Base-by-base conservation (phyloP, 2,797 vertebrate genomes). In the Hydrolagus colliei region DNA sequence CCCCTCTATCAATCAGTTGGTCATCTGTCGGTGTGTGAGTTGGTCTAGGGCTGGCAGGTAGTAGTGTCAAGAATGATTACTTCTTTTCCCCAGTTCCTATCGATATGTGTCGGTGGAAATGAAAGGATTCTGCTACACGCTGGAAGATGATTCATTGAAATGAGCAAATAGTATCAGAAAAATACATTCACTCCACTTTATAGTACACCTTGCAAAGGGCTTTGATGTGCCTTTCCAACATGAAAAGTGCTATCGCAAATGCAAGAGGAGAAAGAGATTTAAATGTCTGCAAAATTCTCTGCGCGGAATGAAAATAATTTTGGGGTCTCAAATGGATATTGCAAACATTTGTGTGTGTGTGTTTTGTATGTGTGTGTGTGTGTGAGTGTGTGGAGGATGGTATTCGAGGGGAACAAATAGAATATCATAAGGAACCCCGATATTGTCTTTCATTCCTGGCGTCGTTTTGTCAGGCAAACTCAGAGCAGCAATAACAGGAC, bases 71-170 rank as follows among this genome's bases (percentile, higher is more conserved):
- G 79, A 84, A 27, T 41, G 65, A 84, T 84, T 52, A 62, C 68
- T 82, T 68, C 35, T 35, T 59, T 20, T 32, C 20, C 41, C 32
- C 52, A 84, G 79, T 41, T 84, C 35, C 71, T 84, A 84, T 84
- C 68, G 62, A 84, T 68, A 41, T 84, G 63, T 84, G 79, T 20
- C 79, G 68, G 18, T 68, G 65, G 16, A 84, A 68, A 67, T 67
- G 27, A 41, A 6, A 52, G 65, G 12, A 35, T 16, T 71, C 9
- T 84, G 71, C 20, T 71, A 71, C 41, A 68, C 65, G 11, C 16
- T 20, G 71, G 32, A 10, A 65, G 79, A 59, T 61, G 20, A 14
- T 35, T 68, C 65, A 71, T 10, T 35, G 65, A 84, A 79, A 6
- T 63, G 32, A 11, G 12, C 77, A 62, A 79, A 63, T 68, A 67